phyloP scores from a whole-genome alignment of 2,797 vertebrate genomes.

The Harpagifer antarcticus region DNA sequence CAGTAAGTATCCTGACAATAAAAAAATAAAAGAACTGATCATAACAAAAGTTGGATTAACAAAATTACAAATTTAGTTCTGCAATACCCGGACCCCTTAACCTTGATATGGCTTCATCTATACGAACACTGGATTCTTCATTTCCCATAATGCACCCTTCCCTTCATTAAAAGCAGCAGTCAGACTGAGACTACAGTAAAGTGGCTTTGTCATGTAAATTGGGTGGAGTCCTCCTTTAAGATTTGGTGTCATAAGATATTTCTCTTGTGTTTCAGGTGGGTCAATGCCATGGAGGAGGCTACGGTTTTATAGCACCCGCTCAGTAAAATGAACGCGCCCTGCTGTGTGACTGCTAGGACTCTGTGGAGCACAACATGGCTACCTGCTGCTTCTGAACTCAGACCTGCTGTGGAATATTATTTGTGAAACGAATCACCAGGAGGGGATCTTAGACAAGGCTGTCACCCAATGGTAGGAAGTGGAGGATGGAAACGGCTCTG shows the following conservation, averaged over 20 bases:
- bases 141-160: background rate
- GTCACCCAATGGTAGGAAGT: conserved; percentile 24
- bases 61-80: background rate
- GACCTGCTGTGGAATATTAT: conserved; percentile 27
- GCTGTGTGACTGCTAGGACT: conserved; percentile 46
- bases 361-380: conserved; percentile 64
- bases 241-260: background rate
- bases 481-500: background rate
- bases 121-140: conserved; percentile 2
- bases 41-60: too few relatives aligned
- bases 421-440: background rate
- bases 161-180: background rate
- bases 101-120: background rate
- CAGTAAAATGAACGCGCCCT: conserved; percentile 18
- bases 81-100: background rate
- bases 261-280: conserved; percentile 89
- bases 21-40: too few relatives aligned
- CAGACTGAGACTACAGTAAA: background rate
- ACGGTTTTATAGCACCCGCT: conserved; percentile 94
- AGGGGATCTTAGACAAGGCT: conserved; percentile 17
- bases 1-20: background rate
- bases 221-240: background rate
- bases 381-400: conserved; percentile 63
- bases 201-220: background rate
- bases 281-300: conserved; percentile 95